These are phyloP conservation scores for Chloroceryle amazona DNA, from an alignment of 2,797 vertebrate genomes.

Conservation along the genomic window DNA sequence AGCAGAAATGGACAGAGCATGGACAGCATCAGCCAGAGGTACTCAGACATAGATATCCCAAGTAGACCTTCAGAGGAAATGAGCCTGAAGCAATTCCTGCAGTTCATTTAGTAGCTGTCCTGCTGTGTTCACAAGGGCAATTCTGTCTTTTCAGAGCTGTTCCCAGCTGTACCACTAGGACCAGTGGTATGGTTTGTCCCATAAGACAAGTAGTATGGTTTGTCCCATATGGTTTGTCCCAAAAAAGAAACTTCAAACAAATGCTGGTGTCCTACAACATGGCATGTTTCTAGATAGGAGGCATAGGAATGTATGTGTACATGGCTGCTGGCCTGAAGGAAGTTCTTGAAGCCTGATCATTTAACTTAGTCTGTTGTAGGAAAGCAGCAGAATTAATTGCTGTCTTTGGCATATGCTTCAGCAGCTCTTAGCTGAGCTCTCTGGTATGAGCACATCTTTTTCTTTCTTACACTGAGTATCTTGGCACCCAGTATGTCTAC, in stretches of 20 bases:
- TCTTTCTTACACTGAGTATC: background rate
- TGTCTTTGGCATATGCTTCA: background rate
- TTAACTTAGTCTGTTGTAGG: background rate
- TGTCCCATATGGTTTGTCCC: background rate
- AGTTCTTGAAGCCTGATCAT: background rate
- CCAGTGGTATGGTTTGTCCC: background rate
- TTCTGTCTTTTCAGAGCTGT: background rate
- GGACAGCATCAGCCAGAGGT: background rate
- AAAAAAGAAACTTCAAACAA: background rate
- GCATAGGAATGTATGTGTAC: background rate
- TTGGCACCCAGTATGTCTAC: background rate
- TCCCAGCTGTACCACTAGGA: background rate
- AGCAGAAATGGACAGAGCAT: background rate
- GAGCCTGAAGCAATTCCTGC: background rate
- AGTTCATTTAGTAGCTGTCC: background rate
- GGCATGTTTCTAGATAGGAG: background rate
- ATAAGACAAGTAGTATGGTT: background rate
- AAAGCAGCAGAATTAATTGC: slow-evolving; percentile 15
- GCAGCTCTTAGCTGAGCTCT: background rate
- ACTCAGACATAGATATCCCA: background rate
- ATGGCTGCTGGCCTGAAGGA: background rate
- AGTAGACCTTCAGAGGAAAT: background rate
- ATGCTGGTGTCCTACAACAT: background rate
- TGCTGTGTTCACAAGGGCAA: background rate
- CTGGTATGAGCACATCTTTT: background rate